Percentiles rank a stretch among this genome's conserved stretches.
Conservation (phyloP, 2,797 vertebrate species). For the Gouania willdenowi region DNA sequence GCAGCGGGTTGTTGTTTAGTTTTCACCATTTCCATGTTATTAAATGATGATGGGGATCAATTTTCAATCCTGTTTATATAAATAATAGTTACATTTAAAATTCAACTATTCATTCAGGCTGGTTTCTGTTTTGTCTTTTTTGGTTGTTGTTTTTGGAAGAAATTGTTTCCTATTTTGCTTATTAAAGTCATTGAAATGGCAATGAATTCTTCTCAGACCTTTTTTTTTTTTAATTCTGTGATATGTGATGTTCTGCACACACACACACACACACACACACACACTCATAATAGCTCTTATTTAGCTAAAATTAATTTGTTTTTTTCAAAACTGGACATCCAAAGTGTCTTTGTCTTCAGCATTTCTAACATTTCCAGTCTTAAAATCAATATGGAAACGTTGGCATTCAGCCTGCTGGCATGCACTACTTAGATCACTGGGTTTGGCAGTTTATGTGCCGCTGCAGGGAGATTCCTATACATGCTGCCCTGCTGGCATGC, state of each 20-base stretch:
- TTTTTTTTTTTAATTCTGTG: conserved; percentile 23
- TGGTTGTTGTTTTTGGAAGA: conserved; percentile 85
- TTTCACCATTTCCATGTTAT: conserved; percentile 95
- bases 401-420: conserved; percentile 32
- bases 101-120: conserved; percentile 99
- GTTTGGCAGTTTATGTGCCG: conserved; percentile 34
- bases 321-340: neutral
- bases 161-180: conserved; percentile 99
- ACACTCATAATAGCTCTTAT: neutral
- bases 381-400: conserved; percentile 19
- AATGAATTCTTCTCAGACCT: conserved; percentile 69
- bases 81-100: conserved; percentile 95
- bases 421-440: conserved; percentile 45
- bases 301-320: neutral
- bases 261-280: neutral
- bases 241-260: neutral
- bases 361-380: conserved; percentile 23
- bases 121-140: conserved; percentile 99
- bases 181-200: conserved; percentile 99
- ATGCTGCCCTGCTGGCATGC: conserved; percentile 56
- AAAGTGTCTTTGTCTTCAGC: neutral
- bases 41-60: conserved; percentile 90
- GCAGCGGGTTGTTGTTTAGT: conserved; percentile 88
- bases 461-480: conserved; percentile 57
- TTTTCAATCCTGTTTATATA: conserved; percentile 99